Evolutionary conservation across 2,888 invertebrate genomes (phyloP), one percentile per base, ranked within the genome.

Genomic region (Pterostichus niger): DNA sequence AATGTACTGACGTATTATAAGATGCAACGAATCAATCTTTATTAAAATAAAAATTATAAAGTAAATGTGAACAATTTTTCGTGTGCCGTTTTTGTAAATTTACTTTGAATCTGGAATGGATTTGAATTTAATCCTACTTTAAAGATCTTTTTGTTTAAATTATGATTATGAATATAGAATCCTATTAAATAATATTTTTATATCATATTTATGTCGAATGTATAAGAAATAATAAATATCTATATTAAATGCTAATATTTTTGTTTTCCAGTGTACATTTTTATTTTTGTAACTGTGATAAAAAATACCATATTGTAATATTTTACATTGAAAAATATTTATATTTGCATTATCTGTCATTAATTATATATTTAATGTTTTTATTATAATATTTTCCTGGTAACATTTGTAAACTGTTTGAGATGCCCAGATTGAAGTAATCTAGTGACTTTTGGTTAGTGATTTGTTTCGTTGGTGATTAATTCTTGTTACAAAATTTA

Each of bases 161-260:
- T 49, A 13, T 49, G 49, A 49, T 11, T 31, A 59, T 59, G 17
- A 59, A n/a, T n/a, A n/a, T n/a, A n/a, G n/a, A 59, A 31, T 59
- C 59, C 24, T 59, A 40, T 64, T 64, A 64, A 64, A 64, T 64
- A 33, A 64, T 64, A 64, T 64, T 64, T 64, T 64, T 64, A 64
- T 64, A 64, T 64, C 40, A 33, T 64, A 64, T 64, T 64, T 64
- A 64, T 64, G 35, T 64, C 64, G 9, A 33, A 64, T 64, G 40
- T 64, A 40, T 31, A 64, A 64, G 35, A 64, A 35, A 64, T 64
- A 64, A 17, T 64, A 64, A 17, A 64, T 64, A 64, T 4, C 31
- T 64, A 15, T 5, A 10, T 35, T 15, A 64, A 64, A 13, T 61
- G 13, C 7, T 13, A 9, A n/a, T 35, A 15, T 6, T 35, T 61